Evolutionary conservation across 2,888 invertebrate species (phyloP).

Genomic region (Vanessa cardui): DNA sequence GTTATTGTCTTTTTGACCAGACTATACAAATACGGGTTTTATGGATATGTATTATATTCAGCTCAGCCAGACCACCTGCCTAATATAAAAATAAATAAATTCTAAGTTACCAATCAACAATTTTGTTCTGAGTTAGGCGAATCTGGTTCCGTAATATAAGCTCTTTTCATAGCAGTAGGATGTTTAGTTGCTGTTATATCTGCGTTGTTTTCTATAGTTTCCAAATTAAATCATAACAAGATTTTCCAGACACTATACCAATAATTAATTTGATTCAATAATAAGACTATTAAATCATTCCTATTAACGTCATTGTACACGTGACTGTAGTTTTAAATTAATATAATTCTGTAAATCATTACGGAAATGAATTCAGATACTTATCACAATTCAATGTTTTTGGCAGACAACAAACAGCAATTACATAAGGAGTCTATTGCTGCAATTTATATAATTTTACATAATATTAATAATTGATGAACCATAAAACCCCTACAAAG

Average conservation of each 20-base stretch:
- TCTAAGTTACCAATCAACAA: too few relatives aligned
- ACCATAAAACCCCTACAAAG: conserved; percentile 18
- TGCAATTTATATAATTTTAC: conserved; percentile 21
- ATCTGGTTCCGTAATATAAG: too few relatives aligned
- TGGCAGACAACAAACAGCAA: conserved; percentile 24
- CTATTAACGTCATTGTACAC: conserved; percentile 12
- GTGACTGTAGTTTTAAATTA: conserved; percentile 16
- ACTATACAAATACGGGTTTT: too few relatives aligned
- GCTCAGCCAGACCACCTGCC: too few relatives aligned
- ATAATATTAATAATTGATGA: conserved; percentile 17
- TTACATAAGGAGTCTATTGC: conserved; percentile 28
- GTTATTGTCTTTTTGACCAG: too few relatives aligned
- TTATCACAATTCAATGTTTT: conserved; percentile 17
- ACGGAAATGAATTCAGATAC: conserved; percentile 15
- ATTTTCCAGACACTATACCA: background rate
- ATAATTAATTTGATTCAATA: conserved; percentile 7
- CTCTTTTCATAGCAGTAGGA: too few relatives aligned
- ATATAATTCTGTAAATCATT: conserved; percentile 11
- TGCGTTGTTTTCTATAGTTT: too few relatives aligned
- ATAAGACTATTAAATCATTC: conserved; percentile 10
- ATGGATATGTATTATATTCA: too few relatives aligned
- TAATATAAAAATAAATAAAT: too few relatives aligned
- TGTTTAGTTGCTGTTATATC: too few relatives aligned
- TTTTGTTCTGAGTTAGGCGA: too few relatives aligned
- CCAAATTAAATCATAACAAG: too few relatives aligned